Evolutionary conservation across 2,888 invertebrate species (phyloP), one percentile per base, ranked within the genome.

Genomic region (Cyclophora albipunctata): DNA sequence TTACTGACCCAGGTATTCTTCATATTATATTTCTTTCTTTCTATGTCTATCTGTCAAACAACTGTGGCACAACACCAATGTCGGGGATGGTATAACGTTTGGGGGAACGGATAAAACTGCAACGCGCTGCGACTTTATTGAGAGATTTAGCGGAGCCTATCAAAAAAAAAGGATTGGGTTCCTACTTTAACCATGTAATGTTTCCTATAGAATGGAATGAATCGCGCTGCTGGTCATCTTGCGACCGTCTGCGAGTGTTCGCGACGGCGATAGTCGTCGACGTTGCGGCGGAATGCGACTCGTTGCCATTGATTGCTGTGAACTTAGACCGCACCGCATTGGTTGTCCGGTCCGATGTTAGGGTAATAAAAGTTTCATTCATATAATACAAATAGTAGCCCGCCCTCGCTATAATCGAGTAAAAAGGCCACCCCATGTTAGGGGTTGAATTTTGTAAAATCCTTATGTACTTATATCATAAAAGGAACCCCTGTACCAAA

Each of bases 301-400:
- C 60, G 5, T 53, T 57, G 7, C 79, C 85, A 3, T 64, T 86
- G 6, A 45, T 81, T 3, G 83, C 80, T 2, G 34, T 79, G 42
- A 74, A 84, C 42, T 50, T 81, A 1, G 77, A 81, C 51, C 70
- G 78, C 3, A 62, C 70, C 3, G 72, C 71, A 0, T 2, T 75
- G 1, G 52, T 69, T 1, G 46, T 82, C n/a, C 53, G 57, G 4
- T 49, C 63, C 1, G 71, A 75, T 35, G 48, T 50, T 1, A 71
- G 69, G 73, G 84, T 79, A 58, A 3, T 3, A 40, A 37, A n/a
- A 47, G 40, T 41, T 41, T 34, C 7, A n/a, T 20, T 6, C 5
- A 45, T 40, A 20, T 20, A 20, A 20, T 20, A 20, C 20, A 20
- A 20, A 20, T 20, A 20, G 20, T 20, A 20, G 20, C 20, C 20